These are phyloP conservation scores for Vultur gryphus DNA, from an alignment of 2,797 vertebrate genomes.

Conservation along the genomic window DNA sequence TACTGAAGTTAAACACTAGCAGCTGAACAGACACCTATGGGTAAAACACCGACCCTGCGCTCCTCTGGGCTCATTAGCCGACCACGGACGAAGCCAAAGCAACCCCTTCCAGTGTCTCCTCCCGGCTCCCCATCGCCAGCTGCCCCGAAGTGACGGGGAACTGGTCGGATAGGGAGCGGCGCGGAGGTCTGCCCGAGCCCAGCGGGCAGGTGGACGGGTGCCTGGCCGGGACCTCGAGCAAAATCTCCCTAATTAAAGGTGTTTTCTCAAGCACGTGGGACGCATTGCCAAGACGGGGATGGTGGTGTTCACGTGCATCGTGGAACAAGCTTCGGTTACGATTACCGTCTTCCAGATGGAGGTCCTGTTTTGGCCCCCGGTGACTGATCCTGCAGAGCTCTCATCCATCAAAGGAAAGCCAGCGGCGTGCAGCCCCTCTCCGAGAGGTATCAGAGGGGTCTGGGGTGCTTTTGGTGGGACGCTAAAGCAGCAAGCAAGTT, in stretches of 20 bases:
- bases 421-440: background rate
- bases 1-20: background rate
- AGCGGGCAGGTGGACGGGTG: background rate
- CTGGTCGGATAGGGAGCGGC: background rate
- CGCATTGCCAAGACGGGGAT: background rate
- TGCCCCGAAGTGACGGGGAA: background rate
- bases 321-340: background rate
- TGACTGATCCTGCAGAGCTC: background rate
- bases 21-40: background rate
- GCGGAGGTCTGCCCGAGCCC: background rate
- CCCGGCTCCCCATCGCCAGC: background rate
- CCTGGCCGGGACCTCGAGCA: background rate
- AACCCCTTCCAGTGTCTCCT: background rate
- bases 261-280: background rate
- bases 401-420: background rate
- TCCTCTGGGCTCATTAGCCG: background rate
- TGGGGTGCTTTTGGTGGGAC: background rate
- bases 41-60: background rate
- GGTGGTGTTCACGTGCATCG: fast-evolving
- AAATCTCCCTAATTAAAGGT: background rate
- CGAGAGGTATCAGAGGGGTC: background rate
- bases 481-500: background rate
- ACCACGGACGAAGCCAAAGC: background rate
- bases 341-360: background rate
- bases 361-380: background rate